Evolutionary conservation across 2,113 vertebrate species (phyloP).

Genomic region (Coracopsis vasa): DNA sequence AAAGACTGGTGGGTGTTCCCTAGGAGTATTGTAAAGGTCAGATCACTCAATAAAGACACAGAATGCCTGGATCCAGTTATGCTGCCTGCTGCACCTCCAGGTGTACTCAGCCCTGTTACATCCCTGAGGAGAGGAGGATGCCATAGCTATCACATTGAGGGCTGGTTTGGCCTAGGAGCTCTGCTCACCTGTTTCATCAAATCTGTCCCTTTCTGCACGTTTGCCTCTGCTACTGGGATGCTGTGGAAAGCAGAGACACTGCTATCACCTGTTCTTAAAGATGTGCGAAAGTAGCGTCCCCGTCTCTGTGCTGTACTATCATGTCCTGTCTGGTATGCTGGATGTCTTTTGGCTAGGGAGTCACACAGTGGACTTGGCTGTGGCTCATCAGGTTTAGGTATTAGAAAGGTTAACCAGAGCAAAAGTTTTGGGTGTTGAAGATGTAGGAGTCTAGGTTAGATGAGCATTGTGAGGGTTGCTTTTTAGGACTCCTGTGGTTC

Average conservation of each 20-base stretch:
- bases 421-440: neutral
- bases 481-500: neutral
- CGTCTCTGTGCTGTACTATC: neutral
- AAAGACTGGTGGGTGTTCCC: neutral
- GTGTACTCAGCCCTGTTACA: neutral
- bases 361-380: neutral
- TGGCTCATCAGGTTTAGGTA: neutral
- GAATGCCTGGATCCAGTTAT: neutral
- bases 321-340: neutral
- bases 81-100: neutral
- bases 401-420: neutral
- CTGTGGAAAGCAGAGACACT: neutral
- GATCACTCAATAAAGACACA: neutral
- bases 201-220: neutral
- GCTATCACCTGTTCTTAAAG: neutral
- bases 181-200: neutral
- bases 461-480: neutral
- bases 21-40: neutral
- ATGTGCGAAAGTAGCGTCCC: neutral
- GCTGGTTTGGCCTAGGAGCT: neutral
- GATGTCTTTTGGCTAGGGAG: neutral
- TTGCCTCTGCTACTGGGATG: neutral
- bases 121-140: neutral
- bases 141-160: neutral
- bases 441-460: neutral